Evolutionary conservation across 2,888 invertebrate genomes (phyloP), one percentile per base, ranked within the genome.

Genomic region (Drosophila fungiperda): DNA sequence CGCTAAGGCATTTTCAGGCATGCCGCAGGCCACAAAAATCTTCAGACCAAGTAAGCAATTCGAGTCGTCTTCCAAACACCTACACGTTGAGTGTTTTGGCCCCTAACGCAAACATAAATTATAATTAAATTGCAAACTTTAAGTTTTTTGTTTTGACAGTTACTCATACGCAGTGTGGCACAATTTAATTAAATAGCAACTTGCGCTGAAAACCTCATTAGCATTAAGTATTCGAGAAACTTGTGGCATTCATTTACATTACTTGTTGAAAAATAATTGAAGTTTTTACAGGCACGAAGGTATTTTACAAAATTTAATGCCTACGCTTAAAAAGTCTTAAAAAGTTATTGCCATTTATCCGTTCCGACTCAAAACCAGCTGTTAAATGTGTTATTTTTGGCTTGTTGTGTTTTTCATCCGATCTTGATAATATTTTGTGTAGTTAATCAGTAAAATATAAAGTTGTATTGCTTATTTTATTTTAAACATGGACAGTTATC

Each of bases 1-100:
- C 73, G 52, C 73, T 67, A 57, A 76, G 70, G 76, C 55, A 71
- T 55, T 68, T 50, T 32, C 49, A 54, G 23, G 23, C 33, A n/a
- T 17, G 32, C 20, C 48, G 23, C 36, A 36, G 32, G 11, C 33
- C 55, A 23, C 8, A 3, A 35, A 2, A 45, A 23, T 11, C 32
- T n/a, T 17, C 12, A 42, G 26, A 4, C 42, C 45, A 58, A 42
- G 33, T 54, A 33, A 49, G 32, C 17, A 48, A 11, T 33, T 36
- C 36, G 54, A 42, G 53, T 17, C 54, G n/a, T 23, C 65, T 63
- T 29, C 15, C n/a, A 9, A 33, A 29, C 20, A 36, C 20, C 11
- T 49, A 58, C 26, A 33, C 33, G 35, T 35, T 6, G 12, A 32
- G 48, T 20, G 32, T 33, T 36, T 12, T 38, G 11, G 23, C 3